Base-by-base conservation (phyloP, 2,888 invertebrate genomes). In the Thyatira batis region DNA sequence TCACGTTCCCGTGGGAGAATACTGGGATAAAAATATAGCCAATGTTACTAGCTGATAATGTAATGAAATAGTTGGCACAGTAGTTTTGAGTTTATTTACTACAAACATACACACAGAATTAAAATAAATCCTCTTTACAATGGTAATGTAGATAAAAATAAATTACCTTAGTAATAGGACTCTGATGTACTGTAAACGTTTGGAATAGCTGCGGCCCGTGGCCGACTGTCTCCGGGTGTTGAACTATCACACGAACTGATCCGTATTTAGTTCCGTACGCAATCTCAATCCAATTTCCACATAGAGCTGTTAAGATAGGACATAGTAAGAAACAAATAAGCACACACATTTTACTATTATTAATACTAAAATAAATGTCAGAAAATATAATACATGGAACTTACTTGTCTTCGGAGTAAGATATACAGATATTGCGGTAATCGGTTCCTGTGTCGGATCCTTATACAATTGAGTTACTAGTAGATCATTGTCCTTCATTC, bases 211-310 rank as follows among this genome's bases (percentile, higher is more conserved):
- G 99, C 2, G 99, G 99, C 0, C 98, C 98, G 80, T 99, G 98
- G 0, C 99, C 99, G 1, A 99, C 98, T 0, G 99, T 99, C 90
- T 99, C 99, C 1, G 99, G 99, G 87, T 99, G 99, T 76, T 99
- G 99, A 0, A 99, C 99, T 56, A 99, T 99, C 0, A 99, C 98
- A 27, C 99, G 94, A 17, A 99, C 99, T 0, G 97, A 97, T 1
- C 99, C 99, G 17, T 97, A 97, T 65, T 96, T 95, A 0, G 99
- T 99, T 2, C 99, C 99, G 84, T 99, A 99, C 0, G 99, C 99
- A 73, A 99, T 99, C 92, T 99, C 99, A 76, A 99, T 98, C 99
- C 99, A 99, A 88, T 99, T 99, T 45, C 99, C 99, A 87, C 98
- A 98, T 55, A 98, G 93, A 93, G 97, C 98, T 98, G 80, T 44